Percentiles rank a stretch among this genome's conserved stretches.
These are phyloP conservation scores for Odontesthes bonariensis DNA, from an alignment of 2,113 vertebrate species.

Conservation along the genomic window DNA sequence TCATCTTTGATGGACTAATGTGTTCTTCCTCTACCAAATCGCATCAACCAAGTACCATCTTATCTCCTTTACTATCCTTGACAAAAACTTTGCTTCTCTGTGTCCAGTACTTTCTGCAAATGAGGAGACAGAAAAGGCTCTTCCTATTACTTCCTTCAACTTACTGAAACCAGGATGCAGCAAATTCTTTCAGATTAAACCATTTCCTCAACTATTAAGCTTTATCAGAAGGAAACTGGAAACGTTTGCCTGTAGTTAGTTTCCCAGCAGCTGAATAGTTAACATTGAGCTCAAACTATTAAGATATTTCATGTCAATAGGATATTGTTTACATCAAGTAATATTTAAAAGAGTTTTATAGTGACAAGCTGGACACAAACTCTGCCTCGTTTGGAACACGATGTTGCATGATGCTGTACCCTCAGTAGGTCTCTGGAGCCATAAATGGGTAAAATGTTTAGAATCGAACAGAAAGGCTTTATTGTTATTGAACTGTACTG, in stretches of 20 bases:
- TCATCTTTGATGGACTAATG: too few species aligned
- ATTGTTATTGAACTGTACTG: too few species aligned
- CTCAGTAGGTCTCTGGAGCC: conserved; percentile 37
- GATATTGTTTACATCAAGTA: neutral
- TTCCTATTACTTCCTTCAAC: conserved; percentile 23
- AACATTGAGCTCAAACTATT: too few species aligned
- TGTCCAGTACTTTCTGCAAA: conserved; percentile 16
- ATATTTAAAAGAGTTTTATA: conserved; percentile 5
- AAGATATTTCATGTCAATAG: too few species aligned
- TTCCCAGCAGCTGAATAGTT: neutral
- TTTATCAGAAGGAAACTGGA: conserved; percentile 27
- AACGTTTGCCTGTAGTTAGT: neutral
- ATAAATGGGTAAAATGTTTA: conserved; percentile 54
- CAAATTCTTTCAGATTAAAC: conserved; percentile 46
- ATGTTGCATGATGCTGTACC: neutral
- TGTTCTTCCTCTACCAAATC: too few species aligned
- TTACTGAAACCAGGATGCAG: conserved; percentile 48
- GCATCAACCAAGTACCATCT: neutral
- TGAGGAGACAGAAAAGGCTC: conserved; percentile 28
- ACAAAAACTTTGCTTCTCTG: conserved; percentile 19
- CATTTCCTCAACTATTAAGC: conserved; percentile 51
- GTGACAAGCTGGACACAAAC: neutral
- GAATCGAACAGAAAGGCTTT: too few species aligned
- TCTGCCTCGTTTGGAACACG: neutral
- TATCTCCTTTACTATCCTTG: neutral